A percentile compares a stretch with the other conserved stretches of the same genome.
Evolutionary conservation across 1,140 invertebrate genomes (phyloP).

Genomic region (Cotesia vestalis): DNA sequence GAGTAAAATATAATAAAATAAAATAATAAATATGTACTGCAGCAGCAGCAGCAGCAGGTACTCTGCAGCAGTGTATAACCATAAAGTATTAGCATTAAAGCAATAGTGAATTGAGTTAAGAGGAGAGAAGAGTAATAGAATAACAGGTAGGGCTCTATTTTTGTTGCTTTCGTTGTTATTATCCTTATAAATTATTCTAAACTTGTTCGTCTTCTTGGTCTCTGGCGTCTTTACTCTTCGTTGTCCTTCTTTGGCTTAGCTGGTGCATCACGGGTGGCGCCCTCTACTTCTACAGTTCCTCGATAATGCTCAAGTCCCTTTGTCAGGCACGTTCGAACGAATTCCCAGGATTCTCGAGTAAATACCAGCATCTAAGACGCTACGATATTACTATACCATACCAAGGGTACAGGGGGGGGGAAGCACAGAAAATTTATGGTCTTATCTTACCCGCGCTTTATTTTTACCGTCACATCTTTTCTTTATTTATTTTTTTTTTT

Average conservation of each 20-base stretch:
- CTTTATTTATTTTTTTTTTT: background rate
- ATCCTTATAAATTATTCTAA: too few relatives aligned
- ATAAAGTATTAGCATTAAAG: background rate
- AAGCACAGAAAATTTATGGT: constrained; percentile 28
- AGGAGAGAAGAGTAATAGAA: too few relatives aligned
- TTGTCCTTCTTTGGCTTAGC: background rate
- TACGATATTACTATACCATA: constrained; percentile 1
- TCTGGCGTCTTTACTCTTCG: too few relatives aligned
- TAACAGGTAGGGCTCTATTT: too few relatives aligned
- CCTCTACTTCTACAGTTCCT: background rate
- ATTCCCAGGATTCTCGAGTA: constrained; percentile 36
- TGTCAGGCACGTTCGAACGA: constrained; percentile 39
- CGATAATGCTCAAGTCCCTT: constrained; percentile 39
- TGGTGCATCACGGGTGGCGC: constrained; percentile 9
- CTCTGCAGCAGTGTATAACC: background rate
- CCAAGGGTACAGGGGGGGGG: too few relatives aligned
- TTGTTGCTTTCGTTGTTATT: too few relatives aligned
- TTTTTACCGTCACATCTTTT: background rate
- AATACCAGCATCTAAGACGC: constrained; percentile 25
- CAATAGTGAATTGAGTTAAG: too few relatives aligned
- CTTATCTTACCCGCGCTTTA: constrained; percentile 12
- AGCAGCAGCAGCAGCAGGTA: background rate
- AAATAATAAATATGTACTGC: background rate
- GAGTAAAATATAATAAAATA: background rate
- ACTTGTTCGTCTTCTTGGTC: too few relatives aligned